Conservation (phyloP, 2,797 vertebrate species). For the Perdix hodgsoniae region DNA sequence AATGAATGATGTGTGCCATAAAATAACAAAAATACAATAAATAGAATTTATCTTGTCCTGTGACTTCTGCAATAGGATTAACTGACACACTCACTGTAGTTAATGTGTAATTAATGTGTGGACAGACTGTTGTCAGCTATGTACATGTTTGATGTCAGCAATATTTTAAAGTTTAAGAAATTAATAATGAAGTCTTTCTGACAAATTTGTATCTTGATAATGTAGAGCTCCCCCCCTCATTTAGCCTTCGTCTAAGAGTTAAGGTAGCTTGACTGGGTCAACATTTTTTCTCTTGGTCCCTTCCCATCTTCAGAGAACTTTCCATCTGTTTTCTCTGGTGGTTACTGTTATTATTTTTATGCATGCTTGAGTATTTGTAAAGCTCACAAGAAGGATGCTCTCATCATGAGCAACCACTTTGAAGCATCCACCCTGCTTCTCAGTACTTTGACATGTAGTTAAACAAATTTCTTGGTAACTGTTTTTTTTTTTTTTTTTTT, state of each 20-base stretch:
- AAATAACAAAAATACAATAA: not conserved
- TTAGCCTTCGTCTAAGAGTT: not conserved
- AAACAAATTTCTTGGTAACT: not conserved
- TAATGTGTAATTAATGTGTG: not conserved
- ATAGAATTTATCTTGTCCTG: not conserved
- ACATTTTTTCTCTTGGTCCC: not conserved
- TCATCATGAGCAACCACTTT: not conserved
- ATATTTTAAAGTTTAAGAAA: not conserved
- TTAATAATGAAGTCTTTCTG: not conserved
- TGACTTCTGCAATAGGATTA: not conserved
- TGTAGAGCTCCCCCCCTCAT: accelerated
- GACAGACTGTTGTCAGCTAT: not conserved
- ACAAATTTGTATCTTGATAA: not conserved
- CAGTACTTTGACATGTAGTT: not conserved
- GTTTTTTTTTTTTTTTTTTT: not conserved
- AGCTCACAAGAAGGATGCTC: not conserved
- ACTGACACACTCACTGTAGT: not conserved
- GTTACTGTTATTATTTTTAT: not conserved
- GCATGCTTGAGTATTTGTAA: not conserved
- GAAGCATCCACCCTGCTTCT: not conserved
- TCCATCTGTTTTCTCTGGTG: not conserved
- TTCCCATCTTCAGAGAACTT: not conserved
- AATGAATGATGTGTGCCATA: not conserved
- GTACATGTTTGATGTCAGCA: not conserved
- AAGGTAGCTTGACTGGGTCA: not conserved